Percentiles rank a stretch among this genome's conserved stretches.
phyloP scores from a whole-genome alignment of 92 coral and sea anemone species.

The Parazoanthus swiftii region DNA sequence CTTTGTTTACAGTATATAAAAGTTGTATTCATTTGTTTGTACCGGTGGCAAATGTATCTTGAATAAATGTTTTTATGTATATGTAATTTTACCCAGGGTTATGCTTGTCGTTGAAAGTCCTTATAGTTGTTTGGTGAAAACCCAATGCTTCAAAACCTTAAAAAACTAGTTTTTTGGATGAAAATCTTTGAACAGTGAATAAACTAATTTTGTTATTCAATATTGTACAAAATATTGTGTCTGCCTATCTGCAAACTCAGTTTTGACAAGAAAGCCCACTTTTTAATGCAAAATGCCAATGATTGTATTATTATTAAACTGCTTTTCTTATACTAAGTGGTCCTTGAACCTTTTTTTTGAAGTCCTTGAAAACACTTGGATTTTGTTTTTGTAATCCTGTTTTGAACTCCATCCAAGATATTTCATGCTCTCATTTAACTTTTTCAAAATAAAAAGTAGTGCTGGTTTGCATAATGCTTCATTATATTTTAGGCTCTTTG shows the following conservation, averaged over 20 bases:
- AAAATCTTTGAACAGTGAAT: neutral
- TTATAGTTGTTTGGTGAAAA: too few relatives aligned
- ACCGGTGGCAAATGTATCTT: neutral
- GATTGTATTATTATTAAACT: neutral
- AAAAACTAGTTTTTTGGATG: too few relatives aligned
- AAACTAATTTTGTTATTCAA: neutral
- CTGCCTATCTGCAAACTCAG: neutral
- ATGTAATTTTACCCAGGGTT: neutral
- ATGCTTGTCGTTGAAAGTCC: neutral
- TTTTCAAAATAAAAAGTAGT: too few relatives aligned
- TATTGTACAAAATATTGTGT: neutral
- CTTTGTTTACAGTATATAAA: too few relatives aligned
- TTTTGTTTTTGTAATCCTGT: neutral
- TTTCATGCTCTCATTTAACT: too few relatives aligned
- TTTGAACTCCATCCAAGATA: neutral
- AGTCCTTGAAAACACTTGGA: neutral
- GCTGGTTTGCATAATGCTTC: too few relatives aligned
- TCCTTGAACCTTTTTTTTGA: neutral
- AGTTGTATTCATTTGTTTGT: neutral
- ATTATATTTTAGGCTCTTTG: too few relatives aligned
- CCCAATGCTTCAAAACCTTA: too few relatives aligned
- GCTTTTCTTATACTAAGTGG: neutral
- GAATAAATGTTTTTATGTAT: neutral
- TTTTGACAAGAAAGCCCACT: neutral
- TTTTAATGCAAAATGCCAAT: neutral